Base-by-base conservation (phyloP, 2,888 invertebrate genomes). In the Hirtodrosophila alboralis region DNA sequence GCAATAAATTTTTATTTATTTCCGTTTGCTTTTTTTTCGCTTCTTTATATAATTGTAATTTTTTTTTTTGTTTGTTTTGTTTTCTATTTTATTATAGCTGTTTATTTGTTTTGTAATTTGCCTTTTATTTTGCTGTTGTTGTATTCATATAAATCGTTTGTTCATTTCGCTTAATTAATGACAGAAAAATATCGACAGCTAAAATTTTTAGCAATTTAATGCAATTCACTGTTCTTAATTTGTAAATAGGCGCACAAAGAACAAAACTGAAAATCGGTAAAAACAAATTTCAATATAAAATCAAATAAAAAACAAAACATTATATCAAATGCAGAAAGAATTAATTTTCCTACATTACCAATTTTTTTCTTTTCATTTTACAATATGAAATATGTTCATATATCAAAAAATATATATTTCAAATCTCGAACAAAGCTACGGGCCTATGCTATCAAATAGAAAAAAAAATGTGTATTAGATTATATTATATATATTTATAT, bases 161-260 rank as follows among this genome's bases (percentile, higher is more conserved):
- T 61, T 65, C 49, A 58, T 59, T 73, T 72, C 47, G 48, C 59
- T 75, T 73, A 83, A 83, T 68, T 79, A 64, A 58, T 51, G 56
- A 72, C 45, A 60, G 59, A 63, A 59, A 65, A 75, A 74, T 73
- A 65, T 79, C 61, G 70, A 66, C 75, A 66, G 81, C 83, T 75
- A 75, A 67, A 73, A 61, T 57, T 56, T 34, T 34, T 23, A 54
- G 37, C 66, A 49, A 51, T 36, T 51, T 54, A 51, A 62, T 66
- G 65, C 54, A 60, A 60, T 64, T 58, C 54, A 49, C 45, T 49
- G 51, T 30, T 51, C 54, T 54, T 56, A 61, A 54, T 37, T 37
- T 61, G 44, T 58, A 68, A 37, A 27, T 37, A 61, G 37, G 40
- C 40, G 48, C 30, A 49, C n/a, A 23, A 36, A 64, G 52, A 56